These are phyloP conservation scores for Lasioglossum villosulum DNA, from an alignment of 2,888 invertebrate genomes.

Conservation along the genomic window DNA sequence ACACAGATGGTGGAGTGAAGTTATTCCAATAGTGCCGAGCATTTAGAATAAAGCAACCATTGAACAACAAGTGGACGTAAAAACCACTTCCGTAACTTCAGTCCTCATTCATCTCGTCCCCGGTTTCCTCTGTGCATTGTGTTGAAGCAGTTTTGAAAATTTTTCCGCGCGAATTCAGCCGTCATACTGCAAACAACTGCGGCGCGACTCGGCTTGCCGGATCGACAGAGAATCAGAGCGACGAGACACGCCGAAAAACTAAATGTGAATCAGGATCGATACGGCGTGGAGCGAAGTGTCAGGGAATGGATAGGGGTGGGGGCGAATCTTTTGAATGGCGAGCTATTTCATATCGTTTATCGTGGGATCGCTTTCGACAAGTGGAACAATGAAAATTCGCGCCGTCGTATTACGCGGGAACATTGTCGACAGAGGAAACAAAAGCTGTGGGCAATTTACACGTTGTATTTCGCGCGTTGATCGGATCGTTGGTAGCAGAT, in stretches of 20 bases:
- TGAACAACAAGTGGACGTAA: conserved; percentile 6
- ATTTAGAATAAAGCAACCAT: conserved; percentile 9
- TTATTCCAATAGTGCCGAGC: not conserved
- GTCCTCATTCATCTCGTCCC: not conserved
- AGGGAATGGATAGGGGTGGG: too few species aligned
- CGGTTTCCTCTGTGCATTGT: conserved; percentile 2
- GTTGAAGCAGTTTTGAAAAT: not conserved
- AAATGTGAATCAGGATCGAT: conserved; percentile 20
- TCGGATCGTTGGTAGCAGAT: conserved; percentile 30
- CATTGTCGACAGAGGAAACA: conserved; percentile 23
- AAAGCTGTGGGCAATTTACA: conserved; percentile 28
- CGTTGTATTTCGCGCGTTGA: not conserved
- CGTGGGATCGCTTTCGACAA: conserved; percentile 32
- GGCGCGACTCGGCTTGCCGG: not conserved
- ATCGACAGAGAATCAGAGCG: not conserved
- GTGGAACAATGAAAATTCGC: conserved; percentile 27
- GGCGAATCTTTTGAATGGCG: not conserved
- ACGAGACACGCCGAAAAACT: not conserved
- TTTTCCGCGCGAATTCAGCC: conserved; percentile 5
- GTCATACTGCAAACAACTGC: not conserved
- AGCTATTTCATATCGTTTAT: conserved; percentile 29
- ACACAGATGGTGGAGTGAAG: not conserved
- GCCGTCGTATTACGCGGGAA: conserved; percentile 8
- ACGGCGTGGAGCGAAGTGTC: not conserved
- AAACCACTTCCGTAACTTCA: conserved; percentile 11